Percentiles rank a stretch among this genome's conserved stretches.
Conservation (phyloP, 2,797 vertebrate species). For the Enoplosus armatus region DNA sequence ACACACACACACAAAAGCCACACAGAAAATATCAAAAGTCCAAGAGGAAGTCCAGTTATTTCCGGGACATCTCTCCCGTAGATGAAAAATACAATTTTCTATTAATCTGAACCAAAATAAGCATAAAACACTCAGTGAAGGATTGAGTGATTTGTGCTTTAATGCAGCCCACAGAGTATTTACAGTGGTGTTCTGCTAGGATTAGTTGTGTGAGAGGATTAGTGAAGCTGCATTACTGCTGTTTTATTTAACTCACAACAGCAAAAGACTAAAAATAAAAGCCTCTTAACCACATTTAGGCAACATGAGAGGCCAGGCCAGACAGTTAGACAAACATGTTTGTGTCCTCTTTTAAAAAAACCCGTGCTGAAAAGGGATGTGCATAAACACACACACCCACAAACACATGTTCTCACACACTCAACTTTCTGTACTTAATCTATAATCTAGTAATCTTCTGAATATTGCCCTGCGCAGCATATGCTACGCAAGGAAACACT, state of each 20-base stretch:
- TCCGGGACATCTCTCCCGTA: conserved; percentile 33
- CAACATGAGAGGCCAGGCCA: conserved; percentile 70
- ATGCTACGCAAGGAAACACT: conserved; percentile 69
- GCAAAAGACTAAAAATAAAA: conserved; percentile 84
- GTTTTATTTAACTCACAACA: conserved; percentile 87
- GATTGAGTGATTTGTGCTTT: conserved; percentile 82
- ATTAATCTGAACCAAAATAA: conserved; percentile 80
- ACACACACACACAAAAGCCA: not conserved
- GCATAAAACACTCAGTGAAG: conserved; percentile 74
- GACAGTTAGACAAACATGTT: conserved; percentile 70
- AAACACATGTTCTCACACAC: conserved; percentile 38
- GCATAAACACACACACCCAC: conserved; percentile 10
- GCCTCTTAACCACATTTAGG: conserved; percentile 84
- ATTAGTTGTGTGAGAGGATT: conserved; percentile 87
- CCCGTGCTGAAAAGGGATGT: conserved; percentile 24
- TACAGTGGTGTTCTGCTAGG: conserved; percentile 83
- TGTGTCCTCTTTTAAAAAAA: conserved; percentile 60
- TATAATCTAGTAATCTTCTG: conserved; percentile 83
- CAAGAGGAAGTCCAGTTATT: conserved; percentile 44
- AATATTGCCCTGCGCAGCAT: conserved; percentile 75
- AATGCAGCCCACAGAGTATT: conserved; percentile 82
- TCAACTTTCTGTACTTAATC: conserved; percentile 65
- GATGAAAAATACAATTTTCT: conserved; percentile 69
- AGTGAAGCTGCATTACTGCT: conserved; percentile 84
- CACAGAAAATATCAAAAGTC: conserved; percentile 38